Percentiles rank a stretch among this genome's conserved stretches.
These are phyloP conservation scores for Sinocyclocheilus grahami DNA, from an alignment of 2,113 vertebrate genomes.

Conservation along the genomic window DNA sequence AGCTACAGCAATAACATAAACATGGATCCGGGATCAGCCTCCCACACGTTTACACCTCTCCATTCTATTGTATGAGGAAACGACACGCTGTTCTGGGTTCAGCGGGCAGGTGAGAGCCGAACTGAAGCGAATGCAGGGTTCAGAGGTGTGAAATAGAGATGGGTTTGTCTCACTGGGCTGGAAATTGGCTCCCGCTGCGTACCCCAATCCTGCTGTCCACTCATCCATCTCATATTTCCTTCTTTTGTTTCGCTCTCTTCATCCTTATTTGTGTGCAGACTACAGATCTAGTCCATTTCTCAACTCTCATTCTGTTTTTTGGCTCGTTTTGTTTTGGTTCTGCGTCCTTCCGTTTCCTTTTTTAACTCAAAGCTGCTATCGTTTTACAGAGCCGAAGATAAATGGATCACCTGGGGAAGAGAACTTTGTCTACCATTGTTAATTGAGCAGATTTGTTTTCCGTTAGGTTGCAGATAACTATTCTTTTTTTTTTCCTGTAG, in stretches of 20 bases:
- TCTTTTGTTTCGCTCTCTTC: conserved; percentile 55
- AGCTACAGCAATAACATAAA: neutral
- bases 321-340: conserved; percentile 46
- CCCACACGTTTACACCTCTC: neutral
- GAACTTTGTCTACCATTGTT: conserved; percentile 23
- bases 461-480: neutral
- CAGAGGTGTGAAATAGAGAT: conserved; percentile 58
- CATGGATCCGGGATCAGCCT: conserved; percentile 28
- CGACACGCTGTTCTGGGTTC: conserved; percentile 32
- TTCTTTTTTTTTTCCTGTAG: neutral
- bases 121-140: conserved; percentile 51
- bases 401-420: conserved; percentile 22
- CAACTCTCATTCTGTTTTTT: conserved; percentile 7
- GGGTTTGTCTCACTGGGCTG: conserved; percentile 48
- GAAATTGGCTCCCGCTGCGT: conserved; percentile 53
- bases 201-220: conserved; percentile 22
- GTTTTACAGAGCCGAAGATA: neutral
- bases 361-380: neutral
- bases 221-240: conserved; percentile 56
- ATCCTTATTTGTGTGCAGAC: conserved; percentile 45
- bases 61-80: neutral
- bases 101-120: conserved; percentile 19
- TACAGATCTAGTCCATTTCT: conserved; percentile 45
- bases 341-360: neutral
- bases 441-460: conserved; percentile 37